Evolutionary conservation across 2,888 invertebrate genomes (phyloP).

Genomic region (Macroteleia sp.): DNA sequence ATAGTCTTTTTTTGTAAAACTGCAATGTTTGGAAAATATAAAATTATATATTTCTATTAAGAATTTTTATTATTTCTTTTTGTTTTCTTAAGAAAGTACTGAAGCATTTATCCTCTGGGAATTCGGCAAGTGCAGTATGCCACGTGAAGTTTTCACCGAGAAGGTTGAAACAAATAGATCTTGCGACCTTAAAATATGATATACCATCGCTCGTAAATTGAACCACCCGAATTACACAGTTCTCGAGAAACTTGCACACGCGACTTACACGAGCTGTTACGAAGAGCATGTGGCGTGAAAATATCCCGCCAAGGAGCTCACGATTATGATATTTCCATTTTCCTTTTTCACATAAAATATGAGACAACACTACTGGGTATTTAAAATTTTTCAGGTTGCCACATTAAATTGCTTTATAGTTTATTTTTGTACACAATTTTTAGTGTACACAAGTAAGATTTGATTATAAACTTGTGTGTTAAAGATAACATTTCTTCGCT

Average conservation of each 20-base stretch:
- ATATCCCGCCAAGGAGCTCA: conserved; percentile 25
- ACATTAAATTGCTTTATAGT: no score
- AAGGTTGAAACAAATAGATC: conserved; percentile 65
- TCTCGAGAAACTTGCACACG: conserved; percentile 57
- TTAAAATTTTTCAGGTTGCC: conserved; percentile 33
- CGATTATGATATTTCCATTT: conserved; percentile 56
- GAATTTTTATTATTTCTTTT: no score
- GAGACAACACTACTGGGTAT: neutral
- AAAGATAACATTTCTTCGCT: no score
- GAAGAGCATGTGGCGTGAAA: conserved; percentile 38
- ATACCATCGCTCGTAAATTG: conserved; percentile 63
- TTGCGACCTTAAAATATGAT: conserved; percentile 67
- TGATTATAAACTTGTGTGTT: no score
- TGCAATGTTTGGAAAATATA: no score
- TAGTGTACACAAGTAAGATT: no score
- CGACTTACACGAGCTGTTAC: conserved; percentile 39
- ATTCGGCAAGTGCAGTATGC: conserved; percentile 52
- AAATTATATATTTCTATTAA: no score
- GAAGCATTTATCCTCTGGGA: conserved; percentile 50
- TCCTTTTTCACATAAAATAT: conserved; percentile 25
- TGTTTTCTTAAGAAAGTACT: neutral
- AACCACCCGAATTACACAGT: conserved; percentile 62
- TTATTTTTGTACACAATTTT: no score
- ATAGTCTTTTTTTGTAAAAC: no score
- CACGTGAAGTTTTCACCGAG: conserved; percentile 44